Percentiles rank a stretch among this genome's conserved stretches.
Evolutionary conservation across 2,113 vertebrate genomes (phyloP).

Genomic region (Crypturellus undulatus): DNA sequence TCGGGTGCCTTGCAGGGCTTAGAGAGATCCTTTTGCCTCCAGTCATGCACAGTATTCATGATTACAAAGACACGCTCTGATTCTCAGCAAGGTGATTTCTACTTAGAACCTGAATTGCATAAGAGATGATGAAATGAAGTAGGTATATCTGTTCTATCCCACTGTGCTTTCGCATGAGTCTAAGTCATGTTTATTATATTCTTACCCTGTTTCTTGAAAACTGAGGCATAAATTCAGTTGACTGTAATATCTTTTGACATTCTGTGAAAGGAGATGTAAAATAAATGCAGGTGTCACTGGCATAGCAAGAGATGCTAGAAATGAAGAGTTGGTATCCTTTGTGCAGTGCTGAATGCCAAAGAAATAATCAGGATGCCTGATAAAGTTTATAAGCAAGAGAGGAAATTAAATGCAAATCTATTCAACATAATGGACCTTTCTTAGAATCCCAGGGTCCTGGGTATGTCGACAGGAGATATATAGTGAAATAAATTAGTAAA

Average conservation of each 20-base stretch:
- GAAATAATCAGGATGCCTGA: constrained; percentile 53
- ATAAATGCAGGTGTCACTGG: constrained; percentile 42
- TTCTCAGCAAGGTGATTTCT: not conserved
- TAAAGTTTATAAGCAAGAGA: constrained; percentile 43
- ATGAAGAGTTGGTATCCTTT: constrained; percentile 36
- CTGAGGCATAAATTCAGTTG: constrained; percentile 42
- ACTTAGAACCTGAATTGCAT: not conserved
- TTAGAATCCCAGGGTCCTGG: not conserved
- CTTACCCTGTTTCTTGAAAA: not conserved
- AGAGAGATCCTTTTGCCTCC: not conserved
- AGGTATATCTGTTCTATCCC: not conserved
- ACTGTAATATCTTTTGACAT: constrained; percentile 23
- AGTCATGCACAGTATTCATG: not conserved
- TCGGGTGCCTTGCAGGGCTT: not conserved
- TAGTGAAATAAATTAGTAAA: constrained; percentile 19
- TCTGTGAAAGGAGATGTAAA: constrained; percentile 38
- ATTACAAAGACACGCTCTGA: not conserved
- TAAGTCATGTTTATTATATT: constrained; percentile 12
- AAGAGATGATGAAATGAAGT: not conserved
- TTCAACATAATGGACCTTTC: not conserved
- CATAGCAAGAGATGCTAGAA: constrained; percentile 27
- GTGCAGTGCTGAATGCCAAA: constrained; percentile 18
- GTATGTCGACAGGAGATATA: not conserved
- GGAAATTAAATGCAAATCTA: constrained; percentile 56
- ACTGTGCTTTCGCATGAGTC: not conserved